Base-by-base conservation (phyloP, 2,797 vertebrate species). In the Sebastes itinus region DNA sequence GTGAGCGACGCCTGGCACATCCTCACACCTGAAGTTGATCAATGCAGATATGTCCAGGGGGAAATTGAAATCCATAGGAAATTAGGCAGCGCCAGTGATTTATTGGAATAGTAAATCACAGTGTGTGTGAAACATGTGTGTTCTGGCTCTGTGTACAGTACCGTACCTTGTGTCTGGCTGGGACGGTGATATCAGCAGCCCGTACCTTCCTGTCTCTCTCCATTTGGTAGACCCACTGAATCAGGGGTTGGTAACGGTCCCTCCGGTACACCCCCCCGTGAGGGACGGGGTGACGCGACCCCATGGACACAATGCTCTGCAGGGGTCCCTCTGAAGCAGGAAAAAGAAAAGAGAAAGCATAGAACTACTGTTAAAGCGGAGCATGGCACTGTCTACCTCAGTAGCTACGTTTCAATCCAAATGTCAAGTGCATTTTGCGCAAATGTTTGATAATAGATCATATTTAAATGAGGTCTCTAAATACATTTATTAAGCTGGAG, bases 21-120 rank as follows among this genome's bases (percentile, higher is more conserved):
- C 90, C 85, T 92, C 81, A 94, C 89, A 95, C 90, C 92, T 93
- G 93, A 92, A 92, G 90, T 89, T 94, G 94, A 94, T 96, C 94
- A 95, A 95, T 95, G 93, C 88, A 90, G 91, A 94, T 94, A 87
- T 94, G 90, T 94, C 92, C 90, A 91, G 86, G 83, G 92, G 94
- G 94, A 94, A 95, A 96, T 93, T 95, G 91, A 94, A 95, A 95
- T 95, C 95, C 94, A 95, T 95, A 94, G 92, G 92, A 95, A 95
- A 95, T 95, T 95, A 95, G 92, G 92, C 83, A 16, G 85, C 52
- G 60, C 86, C 74, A 94, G 90, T 93, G 94, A 96, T 95, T 96
- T 95, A 95, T 94, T 95, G 94, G 92, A 93, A 93, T 87, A 92
- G 90, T 94, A 94, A 95, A 94, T 94, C 88, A 94, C 81, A 76